These are phyloP conservation scores for Drosophila cardini DNA, from an alignment of 1,140 invertebrate species.

Conservation along the genomic window DNA sequence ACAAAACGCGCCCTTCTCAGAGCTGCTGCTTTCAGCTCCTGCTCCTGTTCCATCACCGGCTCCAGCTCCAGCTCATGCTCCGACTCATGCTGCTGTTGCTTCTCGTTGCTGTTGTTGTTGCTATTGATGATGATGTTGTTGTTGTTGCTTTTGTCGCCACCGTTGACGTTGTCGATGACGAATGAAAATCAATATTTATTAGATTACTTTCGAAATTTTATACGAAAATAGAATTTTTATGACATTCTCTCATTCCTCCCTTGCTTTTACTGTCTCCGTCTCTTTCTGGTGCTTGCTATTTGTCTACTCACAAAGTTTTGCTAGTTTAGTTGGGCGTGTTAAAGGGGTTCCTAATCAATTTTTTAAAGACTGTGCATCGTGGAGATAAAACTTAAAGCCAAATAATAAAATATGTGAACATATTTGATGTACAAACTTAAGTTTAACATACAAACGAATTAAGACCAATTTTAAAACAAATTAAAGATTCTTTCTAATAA, in stretches of 20 bases:
- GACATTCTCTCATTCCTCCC: constrained; percentile 76
- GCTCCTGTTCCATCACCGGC: constrained; percentile 10
- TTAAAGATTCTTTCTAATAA: no score
- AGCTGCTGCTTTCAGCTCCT: constrained; percentile 1
- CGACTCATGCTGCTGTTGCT: constrained; percentile 4
- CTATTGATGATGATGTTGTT: constrained; percentile 61
- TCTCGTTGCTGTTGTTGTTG: constrained; percentile 29
- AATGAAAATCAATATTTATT: constrained; percentile 85
- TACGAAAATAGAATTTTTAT: constrained; percentile 84
- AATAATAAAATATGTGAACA: no score
- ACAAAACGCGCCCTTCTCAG: constrained; percentile 51
- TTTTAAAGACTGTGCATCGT: constrained; percentile 23
- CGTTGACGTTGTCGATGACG: constrained; percentile 72
- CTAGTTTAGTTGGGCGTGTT: constrained; percentile 30
- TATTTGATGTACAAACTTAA: no score
- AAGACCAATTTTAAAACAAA: no score
- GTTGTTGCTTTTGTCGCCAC: constrained; percentile 52
- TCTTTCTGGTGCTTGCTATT: constrained; percentile 11
- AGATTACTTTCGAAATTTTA: constrained; percentile 85
- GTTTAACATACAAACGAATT: no score
- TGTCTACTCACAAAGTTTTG: constrained; percentile 41
- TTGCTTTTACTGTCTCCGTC: constrained; percentile 5
- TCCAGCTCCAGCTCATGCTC: constrained; percentile 17
- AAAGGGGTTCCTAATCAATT: constrained; percentile 57
- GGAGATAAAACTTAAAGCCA: constrained; percentile 30